Evolutionary conservation across 2,797 vertebrate genomes (phyloP), one percentile per base, ranked within the genome.

Genomic region (Malacoctenus gilli): DNA sequence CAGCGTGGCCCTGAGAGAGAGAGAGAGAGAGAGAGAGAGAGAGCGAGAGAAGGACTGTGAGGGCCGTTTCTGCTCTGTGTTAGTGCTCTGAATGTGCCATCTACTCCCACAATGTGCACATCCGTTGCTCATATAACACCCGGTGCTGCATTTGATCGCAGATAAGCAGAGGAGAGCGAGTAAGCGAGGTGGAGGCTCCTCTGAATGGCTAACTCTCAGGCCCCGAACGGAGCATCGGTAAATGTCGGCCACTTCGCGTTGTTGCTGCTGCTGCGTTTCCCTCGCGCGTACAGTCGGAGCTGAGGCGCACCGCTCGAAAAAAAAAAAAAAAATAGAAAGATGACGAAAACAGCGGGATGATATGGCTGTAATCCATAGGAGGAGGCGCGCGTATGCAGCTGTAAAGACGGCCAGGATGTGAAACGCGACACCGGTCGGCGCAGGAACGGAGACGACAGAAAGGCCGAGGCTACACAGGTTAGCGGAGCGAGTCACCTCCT

Each of bases 331-430:
- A 6, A 9, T 59, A 53, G 18, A 22, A 67, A 48, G 35, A 55
- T 18, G 37, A 70, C 30, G 58, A 42, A 59, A 61, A 51, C 36
- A 19, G 43, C 21, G 31, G 49, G 28, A 52, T 50, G 57, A 83
- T 69, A 75, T 52, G 18, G 68, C 59, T 72, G 62, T 67, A 42
- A 71, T 63, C 57, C 47, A 69, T 68, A 66, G 22, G 49, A 72
- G 49, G 53, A 68, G 56, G 53, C n/a, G 47, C 20, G 19, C 63
- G 55, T 49, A 63, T 55, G 25, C 47, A 39, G 42, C 54, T 63
- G 47, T 54, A 12, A n/a, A n/a, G 13, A 28, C 32, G 52, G 55
- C 55, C 34, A 28, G 30, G 30, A 65, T 39, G 38, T 18, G 8
- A 52, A 74, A 62, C 43, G 35, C 22, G n/a, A n/a, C n/a, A n/a